Evolutionary conservation across 1,140 invertebrate species (phyloP).

Genomic region (Acyrthosiphon pisum): DNA sequence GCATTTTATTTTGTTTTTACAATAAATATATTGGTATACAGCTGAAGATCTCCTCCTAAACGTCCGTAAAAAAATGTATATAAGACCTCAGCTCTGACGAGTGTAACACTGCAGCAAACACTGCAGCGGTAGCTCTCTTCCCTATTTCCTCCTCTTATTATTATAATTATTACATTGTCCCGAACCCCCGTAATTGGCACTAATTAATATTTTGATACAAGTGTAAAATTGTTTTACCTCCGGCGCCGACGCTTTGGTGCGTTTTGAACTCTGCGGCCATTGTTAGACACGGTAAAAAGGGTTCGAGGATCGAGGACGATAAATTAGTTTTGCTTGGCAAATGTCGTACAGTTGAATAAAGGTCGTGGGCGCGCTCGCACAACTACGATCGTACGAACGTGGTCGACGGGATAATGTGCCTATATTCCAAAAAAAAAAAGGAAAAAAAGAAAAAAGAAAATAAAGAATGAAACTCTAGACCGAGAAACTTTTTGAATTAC

Average conservation of each 20-base stretch:
- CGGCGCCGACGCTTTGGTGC: not conserved
- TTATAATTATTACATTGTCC: not conserved
- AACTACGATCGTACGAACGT: not conserved
- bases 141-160: not conserved
- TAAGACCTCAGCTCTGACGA: not conserved
- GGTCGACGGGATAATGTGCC: not conserved
- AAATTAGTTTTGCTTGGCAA: conserved; percentile 48
- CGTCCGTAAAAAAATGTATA: not conserved
- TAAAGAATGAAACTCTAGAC: conserved; percentile 8
- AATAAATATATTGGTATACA: not conserved
- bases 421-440: not conserved
- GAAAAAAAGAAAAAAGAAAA: not conserved
- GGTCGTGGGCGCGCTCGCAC: not conserved
- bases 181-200: not conserved
- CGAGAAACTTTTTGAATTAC: conserved; percentile 39
- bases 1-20: not conserved
- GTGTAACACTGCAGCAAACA: too few relatives aligned
- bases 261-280: not conserved
- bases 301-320: conserved; percentile 21
- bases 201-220: conserved; percentile 45
- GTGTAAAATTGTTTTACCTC: not conserved
- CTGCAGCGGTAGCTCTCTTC: not conserved
- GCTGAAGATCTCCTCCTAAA: not conserved
- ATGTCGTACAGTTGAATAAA: conserved; percentile 39
- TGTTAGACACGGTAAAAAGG: conserved; percentile 11